Base-by-base conservation (phyloP, 2,888 invertebrate genomes). In the Drosophila pseudotakahashii region DNA sequence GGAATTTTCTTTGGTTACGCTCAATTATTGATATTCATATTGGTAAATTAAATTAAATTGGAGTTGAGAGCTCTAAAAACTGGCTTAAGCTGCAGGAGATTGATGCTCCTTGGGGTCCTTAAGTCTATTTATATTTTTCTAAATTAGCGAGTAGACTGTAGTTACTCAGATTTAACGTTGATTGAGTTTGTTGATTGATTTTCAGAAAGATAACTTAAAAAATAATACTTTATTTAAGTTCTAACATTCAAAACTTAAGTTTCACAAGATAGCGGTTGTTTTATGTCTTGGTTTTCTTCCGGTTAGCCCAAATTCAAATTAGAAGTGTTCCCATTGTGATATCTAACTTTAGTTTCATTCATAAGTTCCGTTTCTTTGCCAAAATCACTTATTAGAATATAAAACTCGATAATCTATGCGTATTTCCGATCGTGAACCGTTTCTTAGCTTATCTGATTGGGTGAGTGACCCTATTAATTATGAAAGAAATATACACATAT, bases 391-490 rank as follows among this genome's bases (percentile, higher is more conserved):
- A 50, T 64, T 67, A 39, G 54, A 68, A 52, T 52, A 32, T n/a
- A 7, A 13, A 68, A 16, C 44, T 34, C 7, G 16, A 23, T 26
- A 45, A 50, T 39, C 30, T 44, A 32, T 26, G 23, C 30, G 37
- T 54, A 67, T 50, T 59, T 67, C 58, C 68, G 55, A 45, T 58
- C 5, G 11, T 23, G 42, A 58, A 11, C 30, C 4, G 37, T 30
- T 44, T 48, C 41, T 19, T 10, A 14, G 14, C 41, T 16, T 23
- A 13, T 13, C 2, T 14, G 3, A 57, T n/a, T 57, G 30, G 78
- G 53, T 80, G 55, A 81, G 30, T 81, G 88, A 81, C 76, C 88
- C 36, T 4, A 44, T 48, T 47, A 48, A 32, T 16, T 32, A 32
- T 48, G 14, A 37, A 39, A 34, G 52, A 60, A 57, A 34, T 58